Evolutionary conservation across 2,888 invertebrate species (phyloP), one percentile per base, ranked within the genome.

Genomic region (Serrognathus titanus): DNA sequence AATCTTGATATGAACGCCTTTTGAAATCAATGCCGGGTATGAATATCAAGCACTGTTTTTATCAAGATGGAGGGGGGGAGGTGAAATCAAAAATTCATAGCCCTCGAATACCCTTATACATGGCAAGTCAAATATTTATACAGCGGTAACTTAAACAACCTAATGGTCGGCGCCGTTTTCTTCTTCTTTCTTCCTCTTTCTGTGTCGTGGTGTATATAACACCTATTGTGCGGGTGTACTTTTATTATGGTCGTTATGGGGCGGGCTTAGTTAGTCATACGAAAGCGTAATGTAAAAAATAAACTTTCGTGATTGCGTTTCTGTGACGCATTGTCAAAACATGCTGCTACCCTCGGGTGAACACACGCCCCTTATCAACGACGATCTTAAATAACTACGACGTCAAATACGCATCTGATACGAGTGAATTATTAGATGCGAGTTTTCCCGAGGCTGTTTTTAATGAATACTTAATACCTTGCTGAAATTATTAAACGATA

Each of bases 281-380:
- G 43, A 16, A 16, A 43, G 13, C 43, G 43, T 20, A 43, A 43
- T 43, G 6, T 31, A 43, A 43, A 43, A 43, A 43, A 20, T 43
- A 43, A 43, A 13, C 9, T 43, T 67, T 69, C 69, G 69, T 71
- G 71, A 70, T 70, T 68, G 64, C 64, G 65, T 66, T 66, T 55
- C 60, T 61, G 70, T 70, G 71, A 71, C 70, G 71, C 71, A 70
- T 69, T 72, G 71, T 71, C 70, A 71, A 70, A 71, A 70, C 69
- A 67, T 64, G 64, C 62, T 59, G 60, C 62, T 60, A 60, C 54
- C 52, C 40, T 39, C 51, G 53, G 59, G 57, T 52, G 55, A 62
- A 51, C 57, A 58, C 59, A 57, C 59, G 48, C 58, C 66, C 64
- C 63, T 64, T 66, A 66, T 63, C 65, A 58, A 16, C 54, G 54